Evolutionary conservation across 1,140 invertebrate genomes (phyloP), one percentile per base, ranked within the genome.

Genomic region (Acromyrmex charruanus): DNA sequence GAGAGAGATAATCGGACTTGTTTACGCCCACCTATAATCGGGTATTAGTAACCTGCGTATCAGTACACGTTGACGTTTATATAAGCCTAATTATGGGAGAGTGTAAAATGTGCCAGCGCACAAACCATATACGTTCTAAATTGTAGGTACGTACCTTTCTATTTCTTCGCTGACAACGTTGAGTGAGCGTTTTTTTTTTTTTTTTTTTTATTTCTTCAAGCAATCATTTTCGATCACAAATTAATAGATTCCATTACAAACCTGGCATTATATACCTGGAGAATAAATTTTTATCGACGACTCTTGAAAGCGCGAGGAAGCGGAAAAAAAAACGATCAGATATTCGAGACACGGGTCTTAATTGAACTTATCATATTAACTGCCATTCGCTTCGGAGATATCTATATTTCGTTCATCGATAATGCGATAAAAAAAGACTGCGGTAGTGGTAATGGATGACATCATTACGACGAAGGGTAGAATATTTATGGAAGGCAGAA

Each of bases 401-500:
- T 89, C 86, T 82, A 89, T 87, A 87, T 79, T 84, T 87, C 63
- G 51, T 18, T 12, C 49, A 87, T 87, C 53, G 88, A 89, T 80
- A 79, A 89, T 79, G 6, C 86, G 86, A 79, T 79, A 89, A 89
- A 84, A 44, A 79, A 84, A 77, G 69, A 81, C 55, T 75, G 53
- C 53, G 51, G 88, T 63, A 79, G 69, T 69, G 77, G 90, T 90
- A 90, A 90, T 85, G 89, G 87, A 90, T 85, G 89, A 91, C 89
- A 88, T 80, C 77, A 71, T 89, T 88, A 90, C 89, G 86, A 61
- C 87, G 72, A 88, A 66, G 87, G 75, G 74, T 63, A 85, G 86
- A 68, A 90, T 91, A 90, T 90, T 91, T 86, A 90, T 90, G 63
- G 66, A 79, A 79, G 77, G 82, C 85, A 77, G 81, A 31, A 71